These are phyloP conservation scores for Potorous gilbertii DNA, from an alignment of 2,797 vertebrate species.

Conservation along the genomic window DNA sequence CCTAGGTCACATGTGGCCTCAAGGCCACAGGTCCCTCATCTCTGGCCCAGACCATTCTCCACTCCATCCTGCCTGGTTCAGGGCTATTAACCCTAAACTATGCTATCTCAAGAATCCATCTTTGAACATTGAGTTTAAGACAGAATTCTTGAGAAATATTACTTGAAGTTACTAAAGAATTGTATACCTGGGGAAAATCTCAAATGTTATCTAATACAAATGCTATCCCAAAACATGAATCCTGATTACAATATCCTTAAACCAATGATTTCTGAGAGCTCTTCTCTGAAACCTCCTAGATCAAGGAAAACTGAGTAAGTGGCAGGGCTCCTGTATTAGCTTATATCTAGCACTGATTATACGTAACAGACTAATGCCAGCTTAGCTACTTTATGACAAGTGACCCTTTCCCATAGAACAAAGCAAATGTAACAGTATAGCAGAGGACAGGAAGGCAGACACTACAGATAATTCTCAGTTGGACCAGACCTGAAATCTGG, in stretches of 20 bases:
- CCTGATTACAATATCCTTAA: background rate
- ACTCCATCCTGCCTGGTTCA: background rate
- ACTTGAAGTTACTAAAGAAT: accelerated
- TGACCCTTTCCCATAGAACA: background rate
- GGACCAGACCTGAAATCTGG: background rate
- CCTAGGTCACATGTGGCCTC: too few species aligned
- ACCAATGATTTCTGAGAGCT: background rate
- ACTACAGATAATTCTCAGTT: background rate
- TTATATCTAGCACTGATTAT: background rate
- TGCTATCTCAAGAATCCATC: background rate
- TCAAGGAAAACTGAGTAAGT: accelerated
- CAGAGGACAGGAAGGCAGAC: background rate
- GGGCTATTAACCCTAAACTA: background rate
- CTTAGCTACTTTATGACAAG: background rate
- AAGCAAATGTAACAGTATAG: background rate
- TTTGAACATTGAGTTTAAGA: accelerated
- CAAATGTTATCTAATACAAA: background rate
- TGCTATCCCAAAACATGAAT: background rate
- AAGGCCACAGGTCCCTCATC: too few species aligned
- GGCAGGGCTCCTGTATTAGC: background rate
- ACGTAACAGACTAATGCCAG: background rate
- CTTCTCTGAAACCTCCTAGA: background rate
- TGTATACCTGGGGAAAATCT: background rate
- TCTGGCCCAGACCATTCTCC: background rate
- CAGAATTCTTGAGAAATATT: too few species aligned